These are phyloP conservation scores for Tipula lateralis DNA, from an alignment of 2,888 invertebrate species.

Conservation along the genomic window DNA sequence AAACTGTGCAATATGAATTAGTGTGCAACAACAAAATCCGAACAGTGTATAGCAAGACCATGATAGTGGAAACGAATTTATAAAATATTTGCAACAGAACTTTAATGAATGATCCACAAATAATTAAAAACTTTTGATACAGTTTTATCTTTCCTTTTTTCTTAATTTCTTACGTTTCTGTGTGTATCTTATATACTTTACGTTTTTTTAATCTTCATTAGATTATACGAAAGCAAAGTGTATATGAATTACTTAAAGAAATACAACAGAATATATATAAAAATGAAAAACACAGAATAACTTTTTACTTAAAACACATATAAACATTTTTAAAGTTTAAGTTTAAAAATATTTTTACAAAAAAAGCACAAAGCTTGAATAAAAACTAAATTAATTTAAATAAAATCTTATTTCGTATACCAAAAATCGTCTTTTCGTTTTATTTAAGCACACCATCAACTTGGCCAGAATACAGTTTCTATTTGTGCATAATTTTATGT, in stretches of 20 bases:
- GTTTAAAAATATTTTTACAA: neutral
- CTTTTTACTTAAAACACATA: neutral
- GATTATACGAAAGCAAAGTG: neutral
- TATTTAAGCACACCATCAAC: neutral
- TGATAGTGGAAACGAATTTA: conserved; percentile 3
- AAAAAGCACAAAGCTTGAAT: neutral
- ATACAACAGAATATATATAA: neutral
- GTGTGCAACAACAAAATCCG: neutral
- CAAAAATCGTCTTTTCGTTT: neutral
- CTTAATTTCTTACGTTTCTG: neutral
- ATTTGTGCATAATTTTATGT: neutral
- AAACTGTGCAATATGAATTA: neutral
- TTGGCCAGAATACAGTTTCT: neutral
- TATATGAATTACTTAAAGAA: too few species aligned
- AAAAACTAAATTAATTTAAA: conserved; percentile 9
- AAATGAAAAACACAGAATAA: neutral
- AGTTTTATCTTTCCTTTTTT: neutral
- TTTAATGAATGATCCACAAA: conserved; percentile 19
- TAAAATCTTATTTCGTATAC: neutral
- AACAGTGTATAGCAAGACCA: neutral
- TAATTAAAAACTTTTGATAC: neutral
- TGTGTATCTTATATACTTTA: neutral
- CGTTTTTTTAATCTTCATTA: neutral
- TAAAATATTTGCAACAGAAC: neutral
- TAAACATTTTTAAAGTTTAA: neutral